A percentile compares a stretch with the other conserved stretches of the same genome.
Conservation (phyloP, 2,113 vertebrate species). For the Salvelinus fontinalis region DNA sequence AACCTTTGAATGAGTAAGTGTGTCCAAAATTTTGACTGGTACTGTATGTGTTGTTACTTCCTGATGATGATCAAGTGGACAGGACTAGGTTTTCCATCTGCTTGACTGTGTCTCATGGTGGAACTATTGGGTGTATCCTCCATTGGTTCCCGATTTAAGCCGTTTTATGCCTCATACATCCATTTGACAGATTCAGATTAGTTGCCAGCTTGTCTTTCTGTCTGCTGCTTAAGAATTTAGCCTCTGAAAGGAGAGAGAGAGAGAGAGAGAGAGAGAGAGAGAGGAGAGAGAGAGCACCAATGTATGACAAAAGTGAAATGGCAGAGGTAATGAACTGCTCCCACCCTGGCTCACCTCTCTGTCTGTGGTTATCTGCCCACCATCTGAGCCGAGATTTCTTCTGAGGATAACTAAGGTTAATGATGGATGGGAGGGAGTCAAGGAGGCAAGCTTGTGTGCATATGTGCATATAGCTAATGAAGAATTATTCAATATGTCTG, state of each 20-base stretch:
- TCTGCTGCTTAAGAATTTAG: slow-evolving; percentile 9
- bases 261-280: neutral
- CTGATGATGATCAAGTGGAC: slow-evolving; percentile 2
- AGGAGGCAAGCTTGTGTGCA: neutral
- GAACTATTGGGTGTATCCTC: neutral
- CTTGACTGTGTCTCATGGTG: neutral
- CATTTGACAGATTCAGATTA: neutral
- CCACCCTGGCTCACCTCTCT: neutral
- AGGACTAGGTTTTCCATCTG: neutral
- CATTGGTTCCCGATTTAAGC: neutral
- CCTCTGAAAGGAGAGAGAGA: too few species aligned
- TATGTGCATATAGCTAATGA: slow-evolving; percentile 9
- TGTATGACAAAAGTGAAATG: neutral
- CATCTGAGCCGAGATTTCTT: slow-evolving; percentile 7
- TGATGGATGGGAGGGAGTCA: slow-evolving; percentile 8
- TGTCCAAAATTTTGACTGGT: too few species aligned
- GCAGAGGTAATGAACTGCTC: slow-evolving; percentile 1
- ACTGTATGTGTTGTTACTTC: neutral
- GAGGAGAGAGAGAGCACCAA: neutral
- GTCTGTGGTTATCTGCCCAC: slow-evolving; percentile 7
- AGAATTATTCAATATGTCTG: neutral
- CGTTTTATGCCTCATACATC: neutral
- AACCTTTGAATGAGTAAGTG: too few species aligned
- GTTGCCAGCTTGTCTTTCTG: neutral
- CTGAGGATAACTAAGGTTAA: neutral